Evolutionary conservation across 2,797 vertebrate species (phyloP), one percentile per base, ranked within the genome.

Genomic region (Poeciliopsis presidionis): DNA sequence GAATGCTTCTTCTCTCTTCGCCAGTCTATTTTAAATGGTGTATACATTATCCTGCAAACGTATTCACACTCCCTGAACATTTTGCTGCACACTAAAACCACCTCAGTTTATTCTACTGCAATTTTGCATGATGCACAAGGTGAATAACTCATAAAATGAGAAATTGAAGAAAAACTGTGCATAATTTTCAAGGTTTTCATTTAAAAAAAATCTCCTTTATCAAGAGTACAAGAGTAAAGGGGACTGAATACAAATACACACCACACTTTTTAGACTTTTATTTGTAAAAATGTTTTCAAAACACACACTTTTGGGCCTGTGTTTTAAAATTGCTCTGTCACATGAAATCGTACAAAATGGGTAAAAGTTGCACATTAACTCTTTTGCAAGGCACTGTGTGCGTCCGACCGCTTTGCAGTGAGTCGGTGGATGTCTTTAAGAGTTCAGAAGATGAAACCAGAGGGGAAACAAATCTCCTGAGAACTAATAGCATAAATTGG

Each of bases 351-450:
- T 7, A 36, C 16, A 63, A 20, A 22, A 65, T 65, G 63, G 20
- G 36, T 11, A 65, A 65, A 39, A 9, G 20, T 39, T 41, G 18
- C 36, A 4, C 22, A 5, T 12, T 4, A 12, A 12, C 5, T 5
- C 53, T 22, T 33, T 57, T 59, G 43, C 33, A n/a, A 30, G 33
- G 53, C 59, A 65, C 47, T 46, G 81, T 79, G 55, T 76, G 65
- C 78, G 75, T 70, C 39, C 59, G 73, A 80, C 80, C 82, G 88
- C 85, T 82, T 70, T 81, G 73, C 12, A 41, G 65, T 72, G 75
- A 57, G n/a, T 75, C 81, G 53, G 71, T 41, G 33, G 63, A 87
- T 81, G 80, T 85, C 82, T 89, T 86, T 78, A 79, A 79, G 74
- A 78, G 1, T 70, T 45, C 25, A 70, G 67, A 43, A 45, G 25